A percentile compares a stretch with the other conserved stretches of the same genome.
phyloP scores from a whole-genome alignment of 2,888 invertebrate species.

The Amphipoea lucens region DNA sequence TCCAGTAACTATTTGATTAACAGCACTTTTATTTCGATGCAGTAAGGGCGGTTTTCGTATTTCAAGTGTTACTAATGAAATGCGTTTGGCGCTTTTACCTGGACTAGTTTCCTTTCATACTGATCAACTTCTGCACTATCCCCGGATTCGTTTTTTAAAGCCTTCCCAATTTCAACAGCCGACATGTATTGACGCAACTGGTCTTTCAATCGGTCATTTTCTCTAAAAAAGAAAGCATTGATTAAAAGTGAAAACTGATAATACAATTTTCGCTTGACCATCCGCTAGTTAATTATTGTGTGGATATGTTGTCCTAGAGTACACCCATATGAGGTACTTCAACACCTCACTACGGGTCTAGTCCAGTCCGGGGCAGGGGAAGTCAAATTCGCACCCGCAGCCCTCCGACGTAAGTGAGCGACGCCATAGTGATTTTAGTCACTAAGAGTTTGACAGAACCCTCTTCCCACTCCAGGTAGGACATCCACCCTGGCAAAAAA shows the following conservation, averaged over 20 bases:
- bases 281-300: neutral
- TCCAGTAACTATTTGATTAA: neutral
- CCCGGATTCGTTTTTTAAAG: slow-evolving; percentile 91
- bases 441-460: neutral
- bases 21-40: neutral
- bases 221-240: slow-evolving; percentile 87
- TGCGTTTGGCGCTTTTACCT: slow-evolving; percentile 87
- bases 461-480: neutral
- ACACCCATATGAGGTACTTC: neutral
- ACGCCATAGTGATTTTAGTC: neutral
- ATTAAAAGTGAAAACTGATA: neutral
- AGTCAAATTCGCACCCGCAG: neutral
- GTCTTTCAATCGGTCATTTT: slow-evolving; percentile 95
- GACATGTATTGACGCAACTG: slow-evolving; percentile 96
- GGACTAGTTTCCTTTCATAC: slow-evolving; percentile 96
- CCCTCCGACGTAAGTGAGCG: neutral
- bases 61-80: neutral
- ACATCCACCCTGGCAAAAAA: neutral
- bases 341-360: neutral
- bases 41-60: neutral
- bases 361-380: neutral
- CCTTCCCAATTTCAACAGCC: slow-evolving; percentile 96
- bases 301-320: neutral
- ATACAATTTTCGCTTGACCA: neutral
- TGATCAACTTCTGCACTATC: slow-evolving; percentile 93